Base-by-base conservation (phyloP, 2,888 invertebrate species). In the Mesochorus sp. region DNA sequence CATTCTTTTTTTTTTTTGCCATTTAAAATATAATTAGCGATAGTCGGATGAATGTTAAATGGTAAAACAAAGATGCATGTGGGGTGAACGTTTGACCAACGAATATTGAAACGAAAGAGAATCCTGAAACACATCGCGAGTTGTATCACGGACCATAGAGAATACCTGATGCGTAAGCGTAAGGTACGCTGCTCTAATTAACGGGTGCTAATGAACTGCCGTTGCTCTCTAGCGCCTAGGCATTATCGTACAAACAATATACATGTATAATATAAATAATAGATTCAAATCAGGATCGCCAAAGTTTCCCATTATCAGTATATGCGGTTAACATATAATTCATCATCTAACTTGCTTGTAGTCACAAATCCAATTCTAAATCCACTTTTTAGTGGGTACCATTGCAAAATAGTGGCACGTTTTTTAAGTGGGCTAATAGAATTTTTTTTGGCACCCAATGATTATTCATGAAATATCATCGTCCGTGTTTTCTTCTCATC, bases 141-240 rank as follows among this genome's bases (percentile, higher is more conserved):
- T 66, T 70, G 64, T 76, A 51, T 21, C 19, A 28, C 14, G 47
- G 44, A 75, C 74, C 79, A 76, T 39, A 68, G 49, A 68, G 73
- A 59, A 49, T 73, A 71, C 74, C 70, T 68, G 76, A 79, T 73
- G 70, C 74, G 76, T 74, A 71, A 76, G 68, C 76, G 72, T 64
- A 76, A 78, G 77, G 74, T 76, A 55, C 76, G 70, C 59, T 80
- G 86, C 83, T 86, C 86, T 88, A 88, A 88, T 88, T 88, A 88
- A 88, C 88, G 86, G 85, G 87, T 87, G 86, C 85, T 88, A 88
- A 88, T 88, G 88, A 88, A 88, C 87, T 85, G 80, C 85, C 81
- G 84, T 84, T 82, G 76, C 28, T 66, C 31, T 37, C 31, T 24
- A 26, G 28, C 53, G 53, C 42, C 53, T 42, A 12, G 53, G 17